Conservation (phyloP, 2,888 invertebrate genomes). For the Pimpla rufipes region DNA sequence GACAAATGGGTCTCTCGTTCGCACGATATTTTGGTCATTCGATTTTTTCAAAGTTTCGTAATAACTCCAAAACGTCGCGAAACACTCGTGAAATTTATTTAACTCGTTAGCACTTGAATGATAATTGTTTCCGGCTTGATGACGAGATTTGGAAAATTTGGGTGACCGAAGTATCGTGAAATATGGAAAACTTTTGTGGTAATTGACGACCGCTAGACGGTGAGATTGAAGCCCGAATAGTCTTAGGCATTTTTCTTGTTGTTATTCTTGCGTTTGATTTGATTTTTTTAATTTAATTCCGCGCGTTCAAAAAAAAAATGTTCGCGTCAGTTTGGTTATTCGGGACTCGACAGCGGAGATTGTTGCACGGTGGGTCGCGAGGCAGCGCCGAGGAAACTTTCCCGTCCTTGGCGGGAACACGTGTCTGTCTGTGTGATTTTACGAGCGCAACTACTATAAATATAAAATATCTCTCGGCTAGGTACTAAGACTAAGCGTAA, state of each 20-base stretch:
- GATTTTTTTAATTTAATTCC: background rate
- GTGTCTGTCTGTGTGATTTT: conserved; percentile 17
- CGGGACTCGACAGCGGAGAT: conserved; percentile 2
- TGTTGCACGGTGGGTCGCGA: conserved; percentile 4
- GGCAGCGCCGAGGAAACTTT: conserved; percentile 42
- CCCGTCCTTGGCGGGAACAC: background rate
- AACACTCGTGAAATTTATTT: too few species aligned
- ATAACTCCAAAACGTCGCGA: too few species aligned
- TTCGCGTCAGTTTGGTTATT: background rate
- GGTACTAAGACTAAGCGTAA: conserved; percentile 35
- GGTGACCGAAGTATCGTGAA: too few species aligned
- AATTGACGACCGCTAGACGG: background rate
- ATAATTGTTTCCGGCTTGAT: too few species aligned
- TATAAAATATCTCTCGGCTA: conserved; percentile 19
- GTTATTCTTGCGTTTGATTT: background rate
- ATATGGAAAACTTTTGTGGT: background rate
- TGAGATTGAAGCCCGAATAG: conserved; percentile 10
- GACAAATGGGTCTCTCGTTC: background rate
- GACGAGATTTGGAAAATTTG: too few species aligned
- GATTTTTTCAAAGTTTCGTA: too few species aligned
- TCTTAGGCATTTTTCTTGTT: background rate
- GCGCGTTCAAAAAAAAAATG: background rate
- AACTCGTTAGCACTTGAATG: too few species aligned
- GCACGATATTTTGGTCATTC: too few species aligned
- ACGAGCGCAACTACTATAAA: background rate